A percentile compares a stretch with the other conserved stretches of the same genome.
These are phyloP conservation scores for Acleris emargana DNA, from an alignment of 2,888 invertebrate species.

Conservation along the genomic window DNA sequence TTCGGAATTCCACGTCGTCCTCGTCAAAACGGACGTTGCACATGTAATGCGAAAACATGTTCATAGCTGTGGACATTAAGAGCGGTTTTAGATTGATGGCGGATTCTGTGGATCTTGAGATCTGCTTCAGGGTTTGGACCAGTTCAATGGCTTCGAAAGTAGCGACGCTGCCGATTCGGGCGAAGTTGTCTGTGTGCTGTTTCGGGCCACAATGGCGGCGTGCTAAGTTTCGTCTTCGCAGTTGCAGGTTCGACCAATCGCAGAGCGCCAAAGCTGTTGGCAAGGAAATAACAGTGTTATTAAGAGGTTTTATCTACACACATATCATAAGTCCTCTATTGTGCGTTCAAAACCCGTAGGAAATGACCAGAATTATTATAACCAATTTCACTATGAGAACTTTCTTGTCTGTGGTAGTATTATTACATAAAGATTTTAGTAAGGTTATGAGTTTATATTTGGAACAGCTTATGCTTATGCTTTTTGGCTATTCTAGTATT, in stretches of 20 bases:
- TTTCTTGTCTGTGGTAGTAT: too few species aligned
- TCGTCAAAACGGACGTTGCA: conserved; percentile 90
- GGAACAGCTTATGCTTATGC: too few species aligned
- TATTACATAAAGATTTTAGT: too few species aligned
- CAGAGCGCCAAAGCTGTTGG: conserved; percentile 92
- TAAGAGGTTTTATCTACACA: too few species aligned
- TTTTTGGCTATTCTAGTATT: too few species aligned
- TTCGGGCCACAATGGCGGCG: conserved; percentile 92
- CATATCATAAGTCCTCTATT: too few species aligned
- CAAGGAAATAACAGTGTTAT: conserved; percentile 40
- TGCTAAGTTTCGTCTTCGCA: conserved; percentile 90
- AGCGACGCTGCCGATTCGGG: conserved; percentile 88
- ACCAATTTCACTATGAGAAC: too few species aligned
- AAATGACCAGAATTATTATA: too few species aligned
- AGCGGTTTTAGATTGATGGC: conserved; percentile 87
- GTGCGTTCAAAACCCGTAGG: too few species aligned
- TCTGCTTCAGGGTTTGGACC: conserved; percentile 79
- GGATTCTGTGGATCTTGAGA: conserved; percentile 63
- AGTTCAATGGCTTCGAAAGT: conserved; percentile 86
- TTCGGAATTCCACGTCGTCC: conserved; percentile 86
- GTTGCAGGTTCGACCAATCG: conserved; percentile 94
- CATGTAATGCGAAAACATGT: conserved; percentile 94
- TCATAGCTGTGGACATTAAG: conserved; percentile 89
- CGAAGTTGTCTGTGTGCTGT: conserved; percentile 88
- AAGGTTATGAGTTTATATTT: too few species aligned